Percentiles rank a stretch among this genome's conserved stretches.
Evolutionary conservation across 2,797 vertebrate species (phyloP).

Genomic region (Galagoides demidoff): DNA sequence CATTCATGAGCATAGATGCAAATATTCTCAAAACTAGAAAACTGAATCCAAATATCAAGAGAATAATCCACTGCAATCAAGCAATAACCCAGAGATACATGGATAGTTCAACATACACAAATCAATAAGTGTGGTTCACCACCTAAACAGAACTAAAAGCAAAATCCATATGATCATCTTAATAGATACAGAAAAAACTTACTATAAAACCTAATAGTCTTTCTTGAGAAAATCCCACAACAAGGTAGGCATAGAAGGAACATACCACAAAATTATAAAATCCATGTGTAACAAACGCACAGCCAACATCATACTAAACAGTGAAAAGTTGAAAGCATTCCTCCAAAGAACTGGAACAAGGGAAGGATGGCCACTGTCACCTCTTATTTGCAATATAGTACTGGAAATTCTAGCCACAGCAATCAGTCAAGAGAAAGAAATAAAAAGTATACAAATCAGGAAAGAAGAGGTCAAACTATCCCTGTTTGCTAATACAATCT

Average conservation of each 20-base stretch:
- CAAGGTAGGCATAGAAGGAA: not conserved
- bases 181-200: not conserved
- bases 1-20: too few species aligned
- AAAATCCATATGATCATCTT: not conserved
- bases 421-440: not conserved
- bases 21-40: too few species aligned
- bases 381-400: not conserved
- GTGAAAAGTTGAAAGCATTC: not conserved
- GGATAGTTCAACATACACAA: too few species aligned
- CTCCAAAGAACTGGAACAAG: not conserved
- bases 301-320: not conserved
- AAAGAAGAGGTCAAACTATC: not conserved
- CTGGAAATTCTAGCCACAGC: not conserved
- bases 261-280: not conserved
- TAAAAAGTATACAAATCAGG: not conserved
- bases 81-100: too few species aligned
- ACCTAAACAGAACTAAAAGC: not conserved
- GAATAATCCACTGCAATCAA: too few species aligned
- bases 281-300: not conserved
- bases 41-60: too few species aligned
- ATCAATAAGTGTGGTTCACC: too few species aligned
- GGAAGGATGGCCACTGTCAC: not conserved
- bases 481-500: not conserved
- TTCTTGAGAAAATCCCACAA: not conserved
- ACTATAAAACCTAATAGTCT: not conserved